Percentiles rank a stretch among this genome's conserved stretches.
These are phyloP conservation scores for Engystomops pustulosus DNA, from an alignment of 2,113 vertebrate genomes.

Conservation along the genomic window DNA sequence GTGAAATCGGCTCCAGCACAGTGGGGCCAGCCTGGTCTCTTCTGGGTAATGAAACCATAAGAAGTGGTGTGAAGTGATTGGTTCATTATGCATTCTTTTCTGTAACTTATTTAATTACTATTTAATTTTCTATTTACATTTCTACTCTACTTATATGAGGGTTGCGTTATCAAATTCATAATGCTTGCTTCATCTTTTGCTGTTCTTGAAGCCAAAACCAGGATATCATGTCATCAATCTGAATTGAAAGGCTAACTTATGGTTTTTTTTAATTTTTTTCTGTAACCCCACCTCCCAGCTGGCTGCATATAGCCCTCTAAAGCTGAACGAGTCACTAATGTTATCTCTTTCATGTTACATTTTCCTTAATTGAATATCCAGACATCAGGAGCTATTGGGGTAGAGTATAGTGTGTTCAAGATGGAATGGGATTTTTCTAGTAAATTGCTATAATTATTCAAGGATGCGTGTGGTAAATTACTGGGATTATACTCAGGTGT, in stretches of 20 bases:
- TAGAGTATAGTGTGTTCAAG: slow-evolving; percentile 6
- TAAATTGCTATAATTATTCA: slow-evolving; percentile 41
- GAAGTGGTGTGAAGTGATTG: too few species aligned
- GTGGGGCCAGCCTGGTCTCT: too few species aligned
- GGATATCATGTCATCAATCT: background rate
- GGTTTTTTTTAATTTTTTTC: background rate
- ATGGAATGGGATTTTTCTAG: slow-evolving; percentile 21
- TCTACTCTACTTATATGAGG: too few species aligned
- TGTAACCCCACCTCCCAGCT: too few species aligned
- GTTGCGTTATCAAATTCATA: too few species aligned
- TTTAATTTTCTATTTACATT: too few species aligned
- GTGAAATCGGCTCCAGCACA: too few species aligned
- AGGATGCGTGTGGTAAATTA: slow-evolving; percentile 27
- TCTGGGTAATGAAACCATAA: too few species aligned
- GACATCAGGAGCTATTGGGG: background rate
- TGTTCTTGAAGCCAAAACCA: background rate
- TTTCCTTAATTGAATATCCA: background rate
- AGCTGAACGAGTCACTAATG: background rate
- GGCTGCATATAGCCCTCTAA: too few species aligned
- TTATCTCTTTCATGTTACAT: background rate
- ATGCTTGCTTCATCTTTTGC: background rate
- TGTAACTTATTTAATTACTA: too few species aligned
- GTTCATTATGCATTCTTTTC: too few species aligned
- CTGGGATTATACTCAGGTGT: slow-evolving; percentile 39
- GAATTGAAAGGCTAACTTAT: background rate